phyloP scores from a whole-genome alignment of 2,888 invertebrate species.

The Drosophila crucigera region DNA sequence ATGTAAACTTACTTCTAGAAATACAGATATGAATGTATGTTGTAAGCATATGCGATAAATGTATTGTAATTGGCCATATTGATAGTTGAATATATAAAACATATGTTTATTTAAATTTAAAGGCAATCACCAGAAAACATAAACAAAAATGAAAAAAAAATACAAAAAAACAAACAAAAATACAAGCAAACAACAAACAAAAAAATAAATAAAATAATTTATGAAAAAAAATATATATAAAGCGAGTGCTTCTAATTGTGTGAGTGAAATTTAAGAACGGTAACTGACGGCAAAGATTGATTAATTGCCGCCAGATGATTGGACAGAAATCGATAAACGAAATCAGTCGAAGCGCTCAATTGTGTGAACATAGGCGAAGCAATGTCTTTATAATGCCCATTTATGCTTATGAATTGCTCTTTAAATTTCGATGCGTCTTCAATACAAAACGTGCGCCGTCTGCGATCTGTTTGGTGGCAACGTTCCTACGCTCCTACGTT shows the following conservation, averaged over 20 bases:
- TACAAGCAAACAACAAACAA: slow-evolving; percentile 58
- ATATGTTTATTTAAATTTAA: slow-evolving; percentile 78
- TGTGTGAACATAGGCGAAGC: slow-evolving; percentile 33
- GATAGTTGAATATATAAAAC: slow-evolving; percentile 80
- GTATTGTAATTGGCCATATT: slow-evolving; percentile 84
- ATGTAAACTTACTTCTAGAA: slow-evolving; percentile 49
- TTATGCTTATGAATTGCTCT: slow-evolving; percentile 81
- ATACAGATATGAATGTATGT: slow-evolving; percentile 42
- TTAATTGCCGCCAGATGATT: slow-evolving; percentile 72
- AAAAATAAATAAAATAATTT: slow-evolving; percentile 77
- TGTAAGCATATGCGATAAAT: slow-evolving; percentile 76
- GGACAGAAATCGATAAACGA: slow-evolving; percentile 60
- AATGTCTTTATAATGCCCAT: slow-evolving; percentile 74
- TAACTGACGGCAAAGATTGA: slow-evolving; percentile 68
- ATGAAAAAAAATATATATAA: slow-evolving; percentile 62
- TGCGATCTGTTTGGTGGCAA: slow-evolving; percentile 6
- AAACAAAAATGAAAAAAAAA: slow-evolving; percentile 48
- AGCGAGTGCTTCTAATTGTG: slow-evolving; percentile 62
- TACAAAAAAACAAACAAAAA: slow-evolving; percentile 52
- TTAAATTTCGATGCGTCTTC: slow-evolving; percentile 81
- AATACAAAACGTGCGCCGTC: slow-evolving; percentile 64
- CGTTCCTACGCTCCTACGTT: background rate
- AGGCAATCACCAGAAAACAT: slow-evolving; percentile 78
- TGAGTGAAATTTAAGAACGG: slow-evolving; percentile 61
- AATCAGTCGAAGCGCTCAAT: slow-evolving; percentile 40